Evolutionary conservation across 2,888 invertebrate species (phyloP), one percentile per base, ranked within the genome.

Genomic region (Trachelus tabidus): DNA sequence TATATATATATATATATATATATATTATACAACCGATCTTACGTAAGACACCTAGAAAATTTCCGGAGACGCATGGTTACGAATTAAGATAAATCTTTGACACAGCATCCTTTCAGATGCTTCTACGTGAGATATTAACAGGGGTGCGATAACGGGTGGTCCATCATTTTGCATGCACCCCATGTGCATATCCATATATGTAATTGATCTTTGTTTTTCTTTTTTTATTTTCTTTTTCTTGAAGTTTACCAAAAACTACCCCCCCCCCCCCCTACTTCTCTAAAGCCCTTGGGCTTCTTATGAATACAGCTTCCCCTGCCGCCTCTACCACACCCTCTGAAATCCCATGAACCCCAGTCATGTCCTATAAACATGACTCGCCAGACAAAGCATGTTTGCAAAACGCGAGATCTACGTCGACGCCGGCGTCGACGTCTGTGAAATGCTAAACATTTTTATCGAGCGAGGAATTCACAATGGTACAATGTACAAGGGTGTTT

Each of bases 281-380:
- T 0, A 9, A 2, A 23, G 56, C 56, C 56, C 9, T 23, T 23
- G 23, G 23, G 1, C 6, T 23, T 23, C 23, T 23, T 56, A 56
- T 9, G 56, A 23, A 23, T 23, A 56, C 35, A 56, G 68, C 40
- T 79, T 69, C 40, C 35, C 73, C 31, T 56, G 79, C 75, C 34
- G 74, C 34, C 73, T 73, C 23, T 56, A 23, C 23, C 23, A 23
- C 23, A 56, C 9, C 56, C 56, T 9, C 23, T 56, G 69, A 75
- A 76, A 79, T 74, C 82, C 76, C 80, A 81, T 84, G 85, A 85
- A 85, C 85, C 77, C 80, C 82, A 85, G 86, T 85, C 86, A 82
- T 73, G 76, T 81, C 80, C 77, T 82, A 79, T 80, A 82, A 85
- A 82, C 77, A 77, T 68, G 75, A 75, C 82, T 77, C 77, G 78